Percentiles rank a stretch among this genome's conserved stretches.
Evolutionary conservation across 2,797 vertebrate species (phyloP).

Genomic region (Notoglanidium macrostoma): DNA sequence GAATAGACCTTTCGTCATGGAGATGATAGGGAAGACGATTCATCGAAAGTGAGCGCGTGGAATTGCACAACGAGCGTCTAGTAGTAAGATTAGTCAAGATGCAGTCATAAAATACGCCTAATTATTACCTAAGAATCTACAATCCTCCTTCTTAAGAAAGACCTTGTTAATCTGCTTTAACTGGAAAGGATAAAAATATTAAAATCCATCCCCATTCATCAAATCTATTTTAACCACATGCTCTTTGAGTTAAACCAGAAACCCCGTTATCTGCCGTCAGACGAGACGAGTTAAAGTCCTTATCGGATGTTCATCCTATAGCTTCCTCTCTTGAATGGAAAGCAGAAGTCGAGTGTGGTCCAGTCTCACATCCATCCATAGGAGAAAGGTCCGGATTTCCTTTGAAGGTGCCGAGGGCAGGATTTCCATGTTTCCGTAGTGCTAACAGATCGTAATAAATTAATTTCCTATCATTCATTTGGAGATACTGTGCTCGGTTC

Average conservation of each 20-base stretch:
- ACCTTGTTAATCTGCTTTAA: neutral
- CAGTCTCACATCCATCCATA: neutral
- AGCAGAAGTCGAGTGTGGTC: neutral
- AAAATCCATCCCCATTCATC: neutral
- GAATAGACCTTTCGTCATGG: neutral
- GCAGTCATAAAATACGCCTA: neutral
- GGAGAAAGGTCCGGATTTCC: neutral
- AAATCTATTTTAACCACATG: neutral
- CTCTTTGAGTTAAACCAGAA: neutral
- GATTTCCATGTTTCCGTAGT: neutral
- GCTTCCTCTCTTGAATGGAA: neutral
- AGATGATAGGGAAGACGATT: neutral
- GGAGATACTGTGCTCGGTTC: neutral
- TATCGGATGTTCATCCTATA: neutral
- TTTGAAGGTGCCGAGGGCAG: neutral
- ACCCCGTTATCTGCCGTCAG: neutral
- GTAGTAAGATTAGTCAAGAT: neutral
- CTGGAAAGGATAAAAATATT: neutral
- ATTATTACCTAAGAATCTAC: neutral
- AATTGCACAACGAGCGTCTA: no score
- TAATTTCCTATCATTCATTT: neutral
- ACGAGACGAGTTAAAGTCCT: neutral
- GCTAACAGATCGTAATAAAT: slow-evolving; percentile 22
- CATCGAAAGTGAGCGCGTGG: neutral
- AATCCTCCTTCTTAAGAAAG: neutral